Evolutionary conservation across 2,113 vertebrate species (phyloP).

Genomic region (Thermophis baileyi): DNA sequence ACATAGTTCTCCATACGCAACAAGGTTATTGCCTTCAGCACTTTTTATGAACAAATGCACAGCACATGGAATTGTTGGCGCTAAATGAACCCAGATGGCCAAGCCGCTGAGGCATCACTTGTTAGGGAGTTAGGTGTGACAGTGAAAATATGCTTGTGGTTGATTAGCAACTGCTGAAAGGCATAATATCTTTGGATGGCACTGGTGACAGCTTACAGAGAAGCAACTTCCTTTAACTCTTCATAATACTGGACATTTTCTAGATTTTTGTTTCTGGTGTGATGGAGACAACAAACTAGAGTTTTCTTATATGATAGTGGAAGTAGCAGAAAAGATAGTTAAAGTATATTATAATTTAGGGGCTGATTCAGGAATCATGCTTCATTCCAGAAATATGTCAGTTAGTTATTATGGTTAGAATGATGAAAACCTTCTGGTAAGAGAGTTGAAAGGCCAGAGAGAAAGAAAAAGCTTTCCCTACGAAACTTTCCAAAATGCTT

Average conservation of each 20-base stretch:
- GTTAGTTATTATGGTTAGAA: slow-evolving; percentile 9
- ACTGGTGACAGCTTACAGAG: slow-evolving; percentile 7
- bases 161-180: neutral
- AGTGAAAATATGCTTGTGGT: neutral
- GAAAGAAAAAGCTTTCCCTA: neutral
- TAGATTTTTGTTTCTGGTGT: neutral
- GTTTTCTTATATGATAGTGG: neutral
- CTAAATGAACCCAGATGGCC: neutral
- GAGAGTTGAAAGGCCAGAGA: slow-evolving; percentile 16
- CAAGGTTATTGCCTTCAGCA: neutral
- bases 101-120: neutral
- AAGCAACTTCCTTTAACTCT: slow-evolving; percentile 13
- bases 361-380: slow-evolving; percentile 8
- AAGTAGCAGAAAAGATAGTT: slow-evolving; percentile 27
- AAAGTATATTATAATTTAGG: slow-evolving; percentile 38
- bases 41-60: neutral
- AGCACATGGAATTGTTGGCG: neutral
- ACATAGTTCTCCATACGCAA: neutral
- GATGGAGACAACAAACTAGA: neutral
- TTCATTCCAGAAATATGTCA: slow-evolving; percentile 47
- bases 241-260: neutral
- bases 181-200: neutral
- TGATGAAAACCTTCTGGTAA: slow-evolving; percentile 44
- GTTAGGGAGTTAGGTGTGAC: neutral
- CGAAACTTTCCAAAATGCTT: slow-evolving; percentile 5